Conservation (phyloP, 1,140 invertebrate species). For the Heliothis subflexa region DNA sequence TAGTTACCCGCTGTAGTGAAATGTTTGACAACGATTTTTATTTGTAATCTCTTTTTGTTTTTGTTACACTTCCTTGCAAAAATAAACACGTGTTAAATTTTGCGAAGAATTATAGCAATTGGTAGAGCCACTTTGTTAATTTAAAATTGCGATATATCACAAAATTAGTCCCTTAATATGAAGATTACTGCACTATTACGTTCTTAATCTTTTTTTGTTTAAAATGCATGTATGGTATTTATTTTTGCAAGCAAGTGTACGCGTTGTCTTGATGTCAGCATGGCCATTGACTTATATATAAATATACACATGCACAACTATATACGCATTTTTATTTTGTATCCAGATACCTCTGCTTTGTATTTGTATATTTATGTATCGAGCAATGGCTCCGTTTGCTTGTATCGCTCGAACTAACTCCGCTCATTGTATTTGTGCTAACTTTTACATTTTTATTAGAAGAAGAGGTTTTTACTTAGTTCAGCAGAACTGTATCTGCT, state of each 20-base stretch:
- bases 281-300: constrained; percentile 79
- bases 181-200: neutral
- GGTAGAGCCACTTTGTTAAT: too few relatives aligned
- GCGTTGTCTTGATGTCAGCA: constrained; percentile 61
- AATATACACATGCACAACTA: constrained; percentile 72
- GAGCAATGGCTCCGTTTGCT: constrained; percentile 70
- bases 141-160: too few relatives aligned
- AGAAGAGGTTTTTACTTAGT: too few relatives aligned
- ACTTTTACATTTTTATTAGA: neutral
- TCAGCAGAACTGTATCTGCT: neutral
- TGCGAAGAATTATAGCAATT: too few relatives aligned
- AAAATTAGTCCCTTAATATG: too few relatives aligned
- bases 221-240: neutral
- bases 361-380: constrained; percentile 64
- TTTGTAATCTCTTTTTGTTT: neutral
- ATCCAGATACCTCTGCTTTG: constrained; percentile 38
- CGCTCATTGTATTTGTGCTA: neutral
- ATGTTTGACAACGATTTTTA: constrained; percentile 25
- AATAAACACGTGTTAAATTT: neutral
- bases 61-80: constrained; percentile 5
- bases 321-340: constrained; percentile 70
- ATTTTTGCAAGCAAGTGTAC: constrained; percentile 44
- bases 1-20: constrained; percentile 33
- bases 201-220: neutral
- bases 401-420: constrained; percentile 30